These are phyloP conservation scores for Epirrhoe alternata DNA, from an alignment of 2,888 invertebrate genomes.

Conservation along the genomic window DNA sequence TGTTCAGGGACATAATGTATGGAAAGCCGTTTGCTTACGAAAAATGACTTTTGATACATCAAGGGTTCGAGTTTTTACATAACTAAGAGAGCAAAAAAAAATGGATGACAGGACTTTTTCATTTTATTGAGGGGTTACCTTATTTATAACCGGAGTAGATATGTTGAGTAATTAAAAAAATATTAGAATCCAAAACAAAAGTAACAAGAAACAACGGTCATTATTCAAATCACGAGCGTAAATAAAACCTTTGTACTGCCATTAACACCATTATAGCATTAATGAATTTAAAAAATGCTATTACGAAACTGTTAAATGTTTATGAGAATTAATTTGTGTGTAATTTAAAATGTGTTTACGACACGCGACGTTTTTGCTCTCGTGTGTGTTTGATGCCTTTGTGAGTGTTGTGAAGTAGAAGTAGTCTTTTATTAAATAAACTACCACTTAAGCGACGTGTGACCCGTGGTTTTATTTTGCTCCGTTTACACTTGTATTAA, in stretches of 20 bases:
- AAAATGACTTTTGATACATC: background rate
- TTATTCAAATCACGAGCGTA: slow-evolving; percentile 73
- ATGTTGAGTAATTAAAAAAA: background rate
- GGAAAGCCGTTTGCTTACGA: slow-evolving; percentile 7
- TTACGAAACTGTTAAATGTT: slow-evolving; percentile 61
- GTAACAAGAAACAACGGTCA: slow-evolving; percentile 44
- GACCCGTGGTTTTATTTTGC: too few relatives aligned
- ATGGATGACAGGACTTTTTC: background rate
- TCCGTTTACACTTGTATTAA: too few relatives aligned
- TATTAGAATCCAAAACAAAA: slow-evolving; percentile 34
- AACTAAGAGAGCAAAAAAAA: background rate
- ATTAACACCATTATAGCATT: slow-evolving; percentile 69
- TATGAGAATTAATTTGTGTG: slow-evolving; percentile 72
- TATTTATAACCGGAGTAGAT: background rate
- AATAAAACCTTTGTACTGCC: slow-evolving; percentile 73
- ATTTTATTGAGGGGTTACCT: too few relatives aligned
- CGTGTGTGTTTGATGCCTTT: slow-evolving; percentile 12
- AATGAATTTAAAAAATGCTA: slow-evolving; percentile 74
- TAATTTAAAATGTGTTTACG: slow-evolving; percentile 46
- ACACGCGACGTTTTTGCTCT: slow-evolving; percentile 50
- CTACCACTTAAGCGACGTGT: too few relatives aligned
- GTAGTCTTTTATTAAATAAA: too few relatives aligned
- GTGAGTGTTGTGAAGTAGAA: background rate
- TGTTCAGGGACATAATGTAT: slow-evolving; percentile 17
- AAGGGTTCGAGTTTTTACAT: background rate